Conservation (phyloP, 2,888 invertebrate genomes). For the Tenthredo livida region DNA sequence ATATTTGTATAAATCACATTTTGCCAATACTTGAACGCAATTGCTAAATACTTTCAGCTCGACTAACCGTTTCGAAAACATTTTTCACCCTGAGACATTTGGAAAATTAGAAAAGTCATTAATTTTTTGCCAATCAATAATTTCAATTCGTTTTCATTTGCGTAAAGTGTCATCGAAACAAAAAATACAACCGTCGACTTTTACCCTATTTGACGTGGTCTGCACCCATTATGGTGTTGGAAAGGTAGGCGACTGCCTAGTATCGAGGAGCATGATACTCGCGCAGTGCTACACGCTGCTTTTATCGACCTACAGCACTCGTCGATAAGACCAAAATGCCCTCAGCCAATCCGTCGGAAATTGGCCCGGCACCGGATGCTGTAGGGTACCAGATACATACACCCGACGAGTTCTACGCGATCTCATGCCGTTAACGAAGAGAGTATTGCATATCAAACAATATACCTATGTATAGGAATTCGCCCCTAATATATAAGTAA, state of each 20-base stretch:
- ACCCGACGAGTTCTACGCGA: not conserved
- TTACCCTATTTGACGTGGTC: too few relatives aligned
- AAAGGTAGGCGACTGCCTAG: not conserved
- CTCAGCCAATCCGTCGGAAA: not conserved
- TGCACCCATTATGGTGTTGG: not conserved
- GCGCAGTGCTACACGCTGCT: not conserved
- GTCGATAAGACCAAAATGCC: conserved; percentile 12
- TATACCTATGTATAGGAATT: not conserved
- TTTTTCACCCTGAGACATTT: too few relatives aligned
- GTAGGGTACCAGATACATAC: not conserved
- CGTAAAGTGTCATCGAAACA: too few relatives aligned
- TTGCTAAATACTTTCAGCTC: too few relatives aligned
- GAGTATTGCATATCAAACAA: not conserved
- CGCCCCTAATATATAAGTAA: too few relatives aligned
- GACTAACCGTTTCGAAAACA: too few relatives aligned
- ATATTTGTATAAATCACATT: too few relatives aligned
- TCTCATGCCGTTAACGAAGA: not conserved
- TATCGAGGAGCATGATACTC: not conserved
- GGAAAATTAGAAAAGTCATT: too few relatives aligned
- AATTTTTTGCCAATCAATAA: too few relatives aligned
- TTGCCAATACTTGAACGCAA: too few relatives aligned
- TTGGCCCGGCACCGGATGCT: conserved; percentile 24
- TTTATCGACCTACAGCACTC: not conserved
- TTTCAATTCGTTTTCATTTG: too few relatives aligned
- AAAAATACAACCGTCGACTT: too few relatives aligned